Conservation (phyloP, 2,797 vertebrate species). For the Tadarida brasiliensis region DNA sequence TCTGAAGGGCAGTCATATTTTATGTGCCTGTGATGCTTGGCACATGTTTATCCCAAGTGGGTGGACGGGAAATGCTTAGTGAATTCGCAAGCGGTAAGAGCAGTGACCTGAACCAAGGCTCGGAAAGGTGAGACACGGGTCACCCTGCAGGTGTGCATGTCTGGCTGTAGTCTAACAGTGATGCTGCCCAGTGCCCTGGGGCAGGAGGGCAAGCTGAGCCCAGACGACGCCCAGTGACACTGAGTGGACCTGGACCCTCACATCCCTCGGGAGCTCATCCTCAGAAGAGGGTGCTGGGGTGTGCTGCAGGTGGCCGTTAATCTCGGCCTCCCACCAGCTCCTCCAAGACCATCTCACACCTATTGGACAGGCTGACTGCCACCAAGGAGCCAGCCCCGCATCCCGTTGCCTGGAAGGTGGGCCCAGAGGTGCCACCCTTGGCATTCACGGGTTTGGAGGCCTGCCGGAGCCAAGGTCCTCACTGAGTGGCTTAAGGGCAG, state of each 20-base stretch:
- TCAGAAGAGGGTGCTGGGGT: no score
- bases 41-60: background rate
- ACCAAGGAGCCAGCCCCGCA: background rate
- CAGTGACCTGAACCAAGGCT: background rate
- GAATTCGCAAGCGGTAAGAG: background rate
- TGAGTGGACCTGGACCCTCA: background rate
- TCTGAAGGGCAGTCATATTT: background rate
- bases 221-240: fast-evolving
- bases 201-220: background rate
- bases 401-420: background rate
- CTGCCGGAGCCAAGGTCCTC: background rate
- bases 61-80: background rate
- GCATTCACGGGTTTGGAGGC: background rate
- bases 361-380: background rate
- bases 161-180: fast-evolving
- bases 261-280: no score
- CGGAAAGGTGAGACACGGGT: background rate
- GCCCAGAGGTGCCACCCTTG: no score
- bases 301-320: background rate
- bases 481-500: background rate
- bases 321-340: background rate
- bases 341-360: background rate
- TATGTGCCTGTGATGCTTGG: background rate
- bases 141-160: background rate
- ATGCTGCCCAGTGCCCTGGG: fast-evolving